phyloP scores from a whole-genome alignment of 2,888 invertebrate species.

The Pristionchus fissidentatus region DNA sequence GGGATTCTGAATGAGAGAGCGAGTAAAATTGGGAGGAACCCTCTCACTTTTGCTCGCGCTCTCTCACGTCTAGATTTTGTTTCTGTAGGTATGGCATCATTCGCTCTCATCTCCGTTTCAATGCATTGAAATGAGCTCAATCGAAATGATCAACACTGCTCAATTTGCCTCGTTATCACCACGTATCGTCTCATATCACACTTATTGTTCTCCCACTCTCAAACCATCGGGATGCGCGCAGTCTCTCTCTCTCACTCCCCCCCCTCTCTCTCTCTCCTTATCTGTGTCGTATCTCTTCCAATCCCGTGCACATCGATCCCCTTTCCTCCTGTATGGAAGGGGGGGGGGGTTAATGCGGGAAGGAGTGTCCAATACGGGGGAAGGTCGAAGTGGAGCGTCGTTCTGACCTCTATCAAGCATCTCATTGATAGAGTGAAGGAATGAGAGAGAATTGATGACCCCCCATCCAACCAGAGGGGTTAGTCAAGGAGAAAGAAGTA shows the following conservation, averaged over 20 bases:
- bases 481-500: slow-evolving; percentile 35
- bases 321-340: slow-evolving; percentile 1
- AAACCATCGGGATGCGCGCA: slow-evolving; percentile 16
- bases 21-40: no score
- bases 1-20: no score
- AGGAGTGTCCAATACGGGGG: not conserved
- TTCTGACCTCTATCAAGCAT: slow-evolving; percentile 41
- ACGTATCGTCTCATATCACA: not conserved
- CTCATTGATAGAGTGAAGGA: slow-evolving; percentile 33
- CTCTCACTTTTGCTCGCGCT: no score
- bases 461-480: slow-evolving; percentile 2
- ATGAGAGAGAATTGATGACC: slow-evolving; percentile 29
- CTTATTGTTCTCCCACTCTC: not conserved
- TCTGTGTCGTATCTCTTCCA: not conserved
- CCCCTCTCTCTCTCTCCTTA: not conserved
- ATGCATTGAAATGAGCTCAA: not conserved
- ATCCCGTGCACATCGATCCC: not conserved
- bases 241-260: not conserved
- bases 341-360: no score
- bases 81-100: no score
- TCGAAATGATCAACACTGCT: not conserved
- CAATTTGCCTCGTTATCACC: not conserved
- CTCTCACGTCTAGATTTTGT: no score
- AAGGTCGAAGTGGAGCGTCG: slow-evolving; percentile 29
- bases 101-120: not conserved